Evolutionary conservation across 2,888 invertebrate species (phyloP), one percentile per base, ranked within the genome.

Genomic region (Phyllotreta striolata): DNA sequence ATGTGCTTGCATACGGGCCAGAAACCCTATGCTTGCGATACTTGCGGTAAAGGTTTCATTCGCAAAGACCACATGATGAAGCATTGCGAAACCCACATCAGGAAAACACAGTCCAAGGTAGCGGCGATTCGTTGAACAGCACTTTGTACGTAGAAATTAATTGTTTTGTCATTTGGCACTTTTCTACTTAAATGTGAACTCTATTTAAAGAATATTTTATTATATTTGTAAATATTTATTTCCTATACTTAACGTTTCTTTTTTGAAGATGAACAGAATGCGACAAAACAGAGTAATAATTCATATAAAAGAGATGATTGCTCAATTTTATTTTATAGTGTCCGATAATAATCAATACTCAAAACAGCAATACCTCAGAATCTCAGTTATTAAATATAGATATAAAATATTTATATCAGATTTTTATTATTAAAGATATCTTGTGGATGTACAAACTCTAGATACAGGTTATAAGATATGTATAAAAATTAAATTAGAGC

Each of bases 1-100:
- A 89, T 91, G 86, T 93, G 93, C 80, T 85, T 92, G 72, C 95
- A 95, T 80, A 91, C 91, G n/a, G 93, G 92, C 54, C 87, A 89
- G 75, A 93, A 93, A 80, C 93, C 93, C 44, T 93, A 89, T 80
- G 85, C 87, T 68, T 95, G 95, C 82, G 87, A 88, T 72, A 87
- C 87, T 67, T 95, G 95, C 81, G 88, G 89, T 66, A 95, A 95
- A 81, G 92, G 93, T 55, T 95, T 95, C 81, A 93, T 93, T 74
- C 87, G 95, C 71, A 92, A 93, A 82, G 95, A 95, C 83, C 95
- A 95, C 82, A 92, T 95, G 93, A 86, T 92, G 70, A 94, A 95
- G 80, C 94, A 94, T 80, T 85, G 87, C 72, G 91, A 91, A 73
- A 93, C 92, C 56, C 95, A 95, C 82, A 85, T 85, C 58, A 89